Conservation (phyloP, 1,140 invertebrate species). For the Aphis gossypii region DNA sequence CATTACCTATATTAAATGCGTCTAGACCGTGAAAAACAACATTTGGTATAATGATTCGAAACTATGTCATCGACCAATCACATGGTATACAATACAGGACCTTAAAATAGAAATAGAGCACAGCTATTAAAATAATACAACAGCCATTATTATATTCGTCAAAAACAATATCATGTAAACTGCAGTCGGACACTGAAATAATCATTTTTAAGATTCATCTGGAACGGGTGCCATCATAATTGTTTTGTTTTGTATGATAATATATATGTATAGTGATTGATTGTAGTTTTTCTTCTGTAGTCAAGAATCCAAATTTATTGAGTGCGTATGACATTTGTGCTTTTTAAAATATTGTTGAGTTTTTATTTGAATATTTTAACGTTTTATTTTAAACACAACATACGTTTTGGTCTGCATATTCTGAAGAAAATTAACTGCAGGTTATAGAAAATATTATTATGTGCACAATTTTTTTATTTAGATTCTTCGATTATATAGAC, state of each 20-base stretch:
- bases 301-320: background rate
- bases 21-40: background rate
- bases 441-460: no score
- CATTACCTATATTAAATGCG: background rate
- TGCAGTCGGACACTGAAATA: background rate
- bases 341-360: background rate
- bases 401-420: background rate
- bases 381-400: no score
- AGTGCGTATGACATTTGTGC: no score
- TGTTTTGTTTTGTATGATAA: background rate
- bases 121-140: background rate
- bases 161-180: background rate
- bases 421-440: background rate
- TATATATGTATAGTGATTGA: background rate
- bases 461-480: background rate
- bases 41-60: background rate
- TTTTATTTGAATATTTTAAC: background rate
- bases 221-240: no score
- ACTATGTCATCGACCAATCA: background rate
- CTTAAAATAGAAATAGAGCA: no score
- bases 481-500: background rate
- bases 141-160: background rate
- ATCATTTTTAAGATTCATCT: background rate
- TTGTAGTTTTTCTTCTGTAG: background rate
- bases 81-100: background rate